Percentiles rank a stretch among this genome's conserved stretches.
Evolutionary conservation across 1,140 invertebrate species (phyloP).

Genomic region (Pectinophora gossypiella): DNA sequence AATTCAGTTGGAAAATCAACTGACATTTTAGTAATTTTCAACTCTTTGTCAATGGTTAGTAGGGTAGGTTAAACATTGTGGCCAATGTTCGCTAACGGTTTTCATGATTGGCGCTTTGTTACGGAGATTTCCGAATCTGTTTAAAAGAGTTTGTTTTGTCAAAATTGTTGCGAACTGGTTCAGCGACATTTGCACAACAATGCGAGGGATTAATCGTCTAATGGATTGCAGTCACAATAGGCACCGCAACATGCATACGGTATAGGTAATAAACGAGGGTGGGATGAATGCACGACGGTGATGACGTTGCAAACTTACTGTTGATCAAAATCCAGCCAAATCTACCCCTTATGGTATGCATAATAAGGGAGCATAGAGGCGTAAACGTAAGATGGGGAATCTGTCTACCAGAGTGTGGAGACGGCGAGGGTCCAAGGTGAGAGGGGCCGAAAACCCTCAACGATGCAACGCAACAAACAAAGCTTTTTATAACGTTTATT

Average conservation of each 20-base stretch:
- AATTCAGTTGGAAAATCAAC: too few species aligned
- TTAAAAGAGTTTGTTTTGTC: background rate
- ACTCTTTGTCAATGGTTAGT: background rate
- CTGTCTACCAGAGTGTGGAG: slow-evolving; percentile 53
- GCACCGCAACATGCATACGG: slow-evolving; percentile 61
- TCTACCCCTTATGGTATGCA: slow-evolving; percentile 28
- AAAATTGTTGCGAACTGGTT: background rate
- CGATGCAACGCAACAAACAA: slow-evolving; percentile 43
- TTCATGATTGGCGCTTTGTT: background rate
- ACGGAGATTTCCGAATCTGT: background rate
- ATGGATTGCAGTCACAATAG: slow-evolving; percentile 60
- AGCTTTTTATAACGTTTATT: slow-evolving; percentile 46
- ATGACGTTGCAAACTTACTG: slow-evolving; percentile 19
- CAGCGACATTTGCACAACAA: slow-evolving; percentile 45
- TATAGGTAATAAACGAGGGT: slow-evolving; percentile 64
- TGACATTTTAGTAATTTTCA: background rate
- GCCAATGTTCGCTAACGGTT: slow-evolving; percentile 1
- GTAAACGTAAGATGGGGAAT: slow-evolving; percentile 20
- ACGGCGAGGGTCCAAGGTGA: slow-evolving; percentile 46
- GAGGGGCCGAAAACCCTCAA: slow-evolving; percentile 53
- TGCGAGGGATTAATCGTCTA: slow-evolving; percentile 58
- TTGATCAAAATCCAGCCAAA: slow-evolving; percentile 20
- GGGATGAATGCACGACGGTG: slow-evolving; percentile 55
- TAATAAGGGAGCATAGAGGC: slow-evolving; percentile 15
- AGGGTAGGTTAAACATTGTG: background rate